Conservation (phyloP, 35 echinoderm and acorn worm genomes). For the Heliocidaris erythrogramma region DNA sequence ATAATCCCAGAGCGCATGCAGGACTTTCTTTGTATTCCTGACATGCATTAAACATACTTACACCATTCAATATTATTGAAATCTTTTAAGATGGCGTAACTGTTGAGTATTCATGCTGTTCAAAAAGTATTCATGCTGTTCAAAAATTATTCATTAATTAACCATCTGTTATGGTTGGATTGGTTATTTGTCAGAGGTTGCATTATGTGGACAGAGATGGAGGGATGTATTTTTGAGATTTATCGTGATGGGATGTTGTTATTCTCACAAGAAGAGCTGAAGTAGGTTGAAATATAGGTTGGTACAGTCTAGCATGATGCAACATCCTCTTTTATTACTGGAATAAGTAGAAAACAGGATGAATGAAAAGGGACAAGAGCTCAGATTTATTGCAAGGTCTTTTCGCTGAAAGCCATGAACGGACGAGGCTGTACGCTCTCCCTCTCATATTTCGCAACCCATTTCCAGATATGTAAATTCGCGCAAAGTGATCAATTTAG, state of each 20-base stretch:
- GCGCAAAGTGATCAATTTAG: conserved; percentile 32
- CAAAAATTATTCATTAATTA: not conserved
- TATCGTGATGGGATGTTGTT: not conserved
- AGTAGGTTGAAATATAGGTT: not conserved
- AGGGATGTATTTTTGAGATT: too few relatives aligned
- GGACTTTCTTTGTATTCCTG: too few relatives aligned
- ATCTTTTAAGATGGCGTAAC: too few relatives aligned
- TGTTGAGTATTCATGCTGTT: too few relatives aligned
- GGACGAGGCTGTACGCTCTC: not conserved
- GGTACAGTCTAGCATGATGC: not conserved
- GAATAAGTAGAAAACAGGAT: not conserved
- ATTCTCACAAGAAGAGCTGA: not conserved
- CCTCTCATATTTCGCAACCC: not conserved
- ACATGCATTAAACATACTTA: too few relatives aligned
- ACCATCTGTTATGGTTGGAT: not conserved
- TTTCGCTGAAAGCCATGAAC: not conserved
- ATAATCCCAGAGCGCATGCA: too few relatives aligned
- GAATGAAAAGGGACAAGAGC: not conserved
- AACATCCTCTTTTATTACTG: not conserved
- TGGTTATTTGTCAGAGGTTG: not conserved
- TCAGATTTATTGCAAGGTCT: not conserved
- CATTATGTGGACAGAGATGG: too few relatives aligned
- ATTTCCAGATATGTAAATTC: conserved; percentile 14
- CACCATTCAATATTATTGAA: too few relatives aligned
- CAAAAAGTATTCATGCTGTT: too few relatives aligned